phyloP scores from a whole-genome alignment of 2,888 invertebrate species.

The Cataglyphis rosenhaueri region DNA sequence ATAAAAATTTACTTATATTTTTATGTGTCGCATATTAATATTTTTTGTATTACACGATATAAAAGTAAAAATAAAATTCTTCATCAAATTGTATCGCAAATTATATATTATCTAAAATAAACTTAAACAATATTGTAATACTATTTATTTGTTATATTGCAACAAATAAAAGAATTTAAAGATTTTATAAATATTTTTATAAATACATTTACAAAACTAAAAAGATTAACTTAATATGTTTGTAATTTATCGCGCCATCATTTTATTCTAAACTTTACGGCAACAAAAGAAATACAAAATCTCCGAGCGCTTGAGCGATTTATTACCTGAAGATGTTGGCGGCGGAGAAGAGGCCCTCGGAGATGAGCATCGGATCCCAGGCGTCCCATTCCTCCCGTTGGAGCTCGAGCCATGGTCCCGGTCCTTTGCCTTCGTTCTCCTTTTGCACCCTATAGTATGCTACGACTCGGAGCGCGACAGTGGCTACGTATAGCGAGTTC shows the following conservation, averaged over 20 bases:
- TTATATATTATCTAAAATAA: background rate
- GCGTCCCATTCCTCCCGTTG: conserved; percentile 98
- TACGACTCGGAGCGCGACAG: conserved; percentile 96
- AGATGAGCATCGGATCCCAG: conserved; percentile 99
- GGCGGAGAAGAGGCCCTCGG: conserved; percentile 98
- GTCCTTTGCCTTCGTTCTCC: conserved; percentile 90
- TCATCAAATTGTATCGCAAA: background rate
- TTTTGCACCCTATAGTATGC: conserved; percentile 97
- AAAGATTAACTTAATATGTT: background rate
- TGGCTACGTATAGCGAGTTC: conserved; percentile 98
- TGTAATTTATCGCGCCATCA: background rate
- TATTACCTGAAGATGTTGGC: conserved; percentile 95
- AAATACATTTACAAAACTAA: background rate
- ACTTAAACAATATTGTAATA: background rate
- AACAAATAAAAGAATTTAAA: background rate
- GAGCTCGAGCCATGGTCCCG: conserved; percentile 88
- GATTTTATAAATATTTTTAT: background rate
- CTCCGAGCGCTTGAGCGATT: background rate
- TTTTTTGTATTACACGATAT: background rate
- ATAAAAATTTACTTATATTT: too few species aligned
- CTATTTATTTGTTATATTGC: background rate
- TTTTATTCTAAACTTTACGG: background rate
- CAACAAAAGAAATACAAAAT: background rate
- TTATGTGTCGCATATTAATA: background rate
- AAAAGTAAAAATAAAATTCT: background rate